These are phyloP conservation scores for Acanthopagrus latus DNA, from an alignment of 2,797 vertebrate genomes.

Conservation along the genomic window DNA sequence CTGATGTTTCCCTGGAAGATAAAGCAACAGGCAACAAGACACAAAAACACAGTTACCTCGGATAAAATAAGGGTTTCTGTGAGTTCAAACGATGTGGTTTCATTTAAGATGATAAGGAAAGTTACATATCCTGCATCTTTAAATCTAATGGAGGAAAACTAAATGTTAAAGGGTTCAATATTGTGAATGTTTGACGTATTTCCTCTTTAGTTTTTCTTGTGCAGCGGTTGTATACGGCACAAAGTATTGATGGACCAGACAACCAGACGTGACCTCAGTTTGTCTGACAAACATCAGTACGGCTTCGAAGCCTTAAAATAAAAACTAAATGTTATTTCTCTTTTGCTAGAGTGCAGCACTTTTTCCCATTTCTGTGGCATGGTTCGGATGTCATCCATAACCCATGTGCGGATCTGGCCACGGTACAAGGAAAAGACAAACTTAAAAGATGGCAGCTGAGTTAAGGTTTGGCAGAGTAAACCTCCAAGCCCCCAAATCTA, in stretches of 20 bases:
- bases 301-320: not conserved
- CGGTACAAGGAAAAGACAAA: conserved; percentile 37
- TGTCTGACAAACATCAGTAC: conserved; percentile 9
- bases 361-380: not conserved
- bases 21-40: too few relatives aligned
- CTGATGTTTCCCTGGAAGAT: too few relatives aligned
- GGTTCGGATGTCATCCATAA: conserved; percentile 37
- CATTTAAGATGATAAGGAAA: too few relatives aligned
- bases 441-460: conserved; percentile 43
- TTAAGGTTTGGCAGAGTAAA: conserved; percentile 49
- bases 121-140: too few relatives aligned
- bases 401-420: conserved; percentile 30
- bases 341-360: not conserved
- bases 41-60: too few relatives aligned
- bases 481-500: conserved; percentile 44
- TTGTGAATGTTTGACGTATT: not conserved
- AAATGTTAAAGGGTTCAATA: not conserved
- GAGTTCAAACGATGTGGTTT: too few relatives aligned
- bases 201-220: not conserved
- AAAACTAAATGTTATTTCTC: conserved; percentile 4
- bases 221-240: not conserved
- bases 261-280: not conserved
- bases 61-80: too few relatives aligned
- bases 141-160: not conserved
- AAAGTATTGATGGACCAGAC: not conserved